phyloP scores from a whole-genome alignment of 2,888 invertebrate species.

The Apotomis capreana region DNA sequence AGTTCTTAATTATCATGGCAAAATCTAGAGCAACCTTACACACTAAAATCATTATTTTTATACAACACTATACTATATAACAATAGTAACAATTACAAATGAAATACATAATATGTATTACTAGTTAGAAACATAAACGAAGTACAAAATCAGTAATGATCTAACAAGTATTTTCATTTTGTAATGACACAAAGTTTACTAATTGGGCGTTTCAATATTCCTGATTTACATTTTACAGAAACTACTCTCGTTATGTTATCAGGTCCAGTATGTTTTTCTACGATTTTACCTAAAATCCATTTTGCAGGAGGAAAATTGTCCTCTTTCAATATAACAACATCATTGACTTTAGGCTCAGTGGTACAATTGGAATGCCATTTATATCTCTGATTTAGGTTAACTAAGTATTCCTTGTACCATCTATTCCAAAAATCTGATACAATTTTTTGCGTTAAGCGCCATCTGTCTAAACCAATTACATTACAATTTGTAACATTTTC shows the following conservation, averaged over 20 bases:
- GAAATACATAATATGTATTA: background rate
- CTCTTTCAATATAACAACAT: slow-evolving; percentile 37
- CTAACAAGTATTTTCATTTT: background rate
- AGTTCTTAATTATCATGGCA: slow-evolving; percentile 2
- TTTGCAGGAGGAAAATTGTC: slow-evolving; percentile 42
- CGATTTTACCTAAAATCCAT: slow-evolving; percentile 40
- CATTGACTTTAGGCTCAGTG: slow-evolving; percentile 23
- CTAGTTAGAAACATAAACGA: background rate
- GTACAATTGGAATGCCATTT: slow-evolving; percentile 4
- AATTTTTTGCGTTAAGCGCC: no score
- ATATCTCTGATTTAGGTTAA: no score
- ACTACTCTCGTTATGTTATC: slow-evolving; percentile 43
- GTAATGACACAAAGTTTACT: slow-evolving; percentile 15
- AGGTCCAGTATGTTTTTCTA: slow-evolving; percentile 37
- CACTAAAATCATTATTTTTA: no score
- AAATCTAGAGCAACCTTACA: background rate
- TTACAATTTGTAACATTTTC: no score
- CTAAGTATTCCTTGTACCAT: no score
- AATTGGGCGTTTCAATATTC: slow-evolving; percentile 17
- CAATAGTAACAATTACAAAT: background rate
- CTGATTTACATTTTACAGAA: slow-evolving; percentile 17
- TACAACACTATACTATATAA: background rate
- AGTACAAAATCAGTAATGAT: background rate
- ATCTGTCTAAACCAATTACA: no score
- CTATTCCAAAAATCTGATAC: no score